Base-by-base conservation (phyloP, 1,140 invertebrate genomes). In the Xylocopa sonorina region DNA sequence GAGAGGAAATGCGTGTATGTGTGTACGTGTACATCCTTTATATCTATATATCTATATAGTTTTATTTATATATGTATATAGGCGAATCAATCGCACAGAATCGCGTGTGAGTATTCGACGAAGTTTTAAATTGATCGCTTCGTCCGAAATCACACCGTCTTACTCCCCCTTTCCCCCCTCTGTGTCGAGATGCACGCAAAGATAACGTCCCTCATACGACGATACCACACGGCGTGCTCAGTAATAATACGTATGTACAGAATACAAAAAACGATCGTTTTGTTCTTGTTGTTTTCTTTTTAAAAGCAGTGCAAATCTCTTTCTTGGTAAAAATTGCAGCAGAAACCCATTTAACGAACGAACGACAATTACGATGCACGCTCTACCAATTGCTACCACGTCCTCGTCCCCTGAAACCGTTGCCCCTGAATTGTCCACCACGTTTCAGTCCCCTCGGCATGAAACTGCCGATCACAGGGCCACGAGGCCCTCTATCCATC, bases 401-500 rank as follows among this genome's bases (percentile, higher is more conserved):
- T 67, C 89, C 90, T 12, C 91, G 84, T 14, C 89, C 88, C 43
- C 91, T 85, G 27, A 91, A 92, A 9, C 82, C 85, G 62, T 66
- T 78, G 34, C 84, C 88, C 0, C 91, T 83, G 53, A 92, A 92
- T 24, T 87, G 88, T 67, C 87, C 85, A 29, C 89, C 83, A 2
- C 91, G 88, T 81, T 92, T 92, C 75, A 87, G 55, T 16, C 88
- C 89, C 53, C 92, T 84, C 0, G 88, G 87, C 3, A 86, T 77
- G 14, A 90, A 91, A 34, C 81, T 85, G 5, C 80, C 84, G 6
- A 73, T 62, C 27, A 84, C 76, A 5, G 84, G 86, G 5, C 88
- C 90, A 1, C 91, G 82, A n/a, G 88, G 89, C 0, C 89, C 88
- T 66, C 90, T 86, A 10, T 92, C 91, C 53, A 89, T 87, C 92